A percentile compares a stretch with the other conserved stretches of the same genome.
Evolutionary conservation across 2,797 vertebrate genomes (phyloP).

Genomic region (Knipowitschia caucasica): DNA sequence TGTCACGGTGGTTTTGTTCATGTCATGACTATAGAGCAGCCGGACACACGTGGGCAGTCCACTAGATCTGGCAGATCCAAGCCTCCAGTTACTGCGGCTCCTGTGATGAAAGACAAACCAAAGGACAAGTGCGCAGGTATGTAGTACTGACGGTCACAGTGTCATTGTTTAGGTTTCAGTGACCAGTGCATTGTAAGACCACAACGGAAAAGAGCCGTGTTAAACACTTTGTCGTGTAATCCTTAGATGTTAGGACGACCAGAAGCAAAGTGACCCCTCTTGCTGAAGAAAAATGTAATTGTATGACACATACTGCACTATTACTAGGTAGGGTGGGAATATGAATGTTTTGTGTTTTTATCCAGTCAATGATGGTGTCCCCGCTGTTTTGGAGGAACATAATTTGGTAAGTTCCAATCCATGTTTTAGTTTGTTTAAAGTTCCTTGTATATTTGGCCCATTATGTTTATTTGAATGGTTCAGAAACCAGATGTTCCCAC

Average conservation of each 20-base stretch:
- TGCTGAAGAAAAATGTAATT: slow-evolving; percentile 33
- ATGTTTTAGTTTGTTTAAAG: background rate
- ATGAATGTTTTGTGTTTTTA: slow-evolving; percentile 1
- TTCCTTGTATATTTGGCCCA: background rate
- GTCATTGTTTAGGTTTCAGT: background rate
- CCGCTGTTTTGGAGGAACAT: slow-evolving; percentile 32
- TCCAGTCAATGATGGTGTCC: background rate
- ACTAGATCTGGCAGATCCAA: slow-evolving; percentile 59
- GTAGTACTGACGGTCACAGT: background rate
- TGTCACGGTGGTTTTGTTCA: slow-evolving; percentile 3
- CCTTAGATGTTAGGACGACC: slow-evolving; percentile 42
- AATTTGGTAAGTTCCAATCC: background rate
- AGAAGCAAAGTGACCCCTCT: slow-evolving; percentile 53
- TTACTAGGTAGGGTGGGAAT: too few species aligned
- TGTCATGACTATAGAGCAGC: slow-evolving; percentile 39
- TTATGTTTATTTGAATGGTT: background rate
- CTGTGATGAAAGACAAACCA: slow-evolving; percentile 40
- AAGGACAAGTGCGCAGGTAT: slow-evolving; percentile 58
- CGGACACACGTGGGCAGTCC: slow-evolving; percentile 19
- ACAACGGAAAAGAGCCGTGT: background rate
- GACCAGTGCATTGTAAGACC: background rate
- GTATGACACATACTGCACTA: slow-evolving; percentile 30
- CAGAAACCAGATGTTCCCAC: slow-evolving; percentile 21
- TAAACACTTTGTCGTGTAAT: background rate
- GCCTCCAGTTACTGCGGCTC: slow-evolving; percentile 32